phyloP scores from a whole-genome alignment of 2,888 invertebrate genomes.

The Leptogaster cylindrica region DNA sequence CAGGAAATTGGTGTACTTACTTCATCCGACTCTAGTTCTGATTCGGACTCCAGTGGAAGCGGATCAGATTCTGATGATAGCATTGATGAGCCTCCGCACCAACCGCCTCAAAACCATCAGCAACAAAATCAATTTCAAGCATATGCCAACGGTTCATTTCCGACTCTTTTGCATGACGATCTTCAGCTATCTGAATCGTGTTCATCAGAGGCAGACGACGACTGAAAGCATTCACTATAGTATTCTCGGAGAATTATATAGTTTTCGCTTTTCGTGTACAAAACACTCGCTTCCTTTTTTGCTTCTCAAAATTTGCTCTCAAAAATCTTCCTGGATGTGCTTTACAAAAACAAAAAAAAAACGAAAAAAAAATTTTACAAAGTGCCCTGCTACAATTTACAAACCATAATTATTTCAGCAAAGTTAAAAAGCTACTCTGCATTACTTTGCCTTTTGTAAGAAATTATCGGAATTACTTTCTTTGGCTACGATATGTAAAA shows the following conservation, averaged over 20 bases:
- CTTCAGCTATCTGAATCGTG: constrained; percentile 86
- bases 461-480: background rate
- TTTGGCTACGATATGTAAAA: too few relatives aligned
- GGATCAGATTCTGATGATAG: constrained; percentile 59
- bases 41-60: constrained; percentile 60
- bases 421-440: background rate
- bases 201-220: constrained; percentile 76
- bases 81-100: constrained; percentile 38
- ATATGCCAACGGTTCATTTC: constrained; percentile 62
- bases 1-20: constrained; percentile 60
- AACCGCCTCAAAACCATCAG: constrained; percentile 44
- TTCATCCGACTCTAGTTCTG: constrained; percentile 60
- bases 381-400: too few relatives aligned
- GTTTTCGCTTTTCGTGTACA: constrained; percentile 31
- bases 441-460: constrained; percentile 17
- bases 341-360: too few relatives aligned
- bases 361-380: background rate
- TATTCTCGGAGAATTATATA: constrained; percentile 51
- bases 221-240: constrained; percentile 29
- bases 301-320: constrained; percentile 4
- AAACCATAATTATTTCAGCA: background rate
- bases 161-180: constrained; percentile 79
- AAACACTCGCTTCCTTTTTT: constrained; percentile 27
- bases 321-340: constrained; percentile 28
- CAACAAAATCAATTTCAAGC: constrained; percentile 43